Evolutionary conservation across 2,113 vertebrate species (phyloP).

Genomic region (Micronycteris hirsuta): DNA sequence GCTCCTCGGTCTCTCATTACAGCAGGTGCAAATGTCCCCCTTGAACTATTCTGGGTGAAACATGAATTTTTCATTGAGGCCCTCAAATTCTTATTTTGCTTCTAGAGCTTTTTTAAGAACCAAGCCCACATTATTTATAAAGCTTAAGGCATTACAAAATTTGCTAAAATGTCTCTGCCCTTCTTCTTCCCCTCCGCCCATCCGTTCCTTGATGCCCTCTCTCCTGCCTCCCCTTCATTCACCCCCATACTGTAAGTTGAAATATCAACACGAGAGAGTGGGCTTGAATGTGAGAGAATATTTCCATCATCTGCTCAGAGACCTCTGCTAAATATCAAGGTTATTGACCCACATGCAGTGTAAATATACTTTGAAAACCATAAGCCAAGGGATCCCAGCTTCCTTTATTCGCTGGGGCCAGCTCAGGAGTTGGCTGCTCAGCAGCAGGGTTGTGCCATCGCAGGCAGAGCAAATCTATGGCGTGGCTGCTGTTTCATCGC

Average conservation of each 20-base stretch:
- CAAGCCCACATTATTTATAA: background rate
- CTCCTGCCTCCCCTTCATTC: background rate
- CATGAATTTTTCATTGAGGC: constrained; percentile 53
- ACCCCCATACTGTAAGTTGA: constrained; percentile 16
- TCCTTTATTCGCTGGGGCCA: constrained; percentile 32
- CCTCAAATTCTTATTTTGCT: constrained; percentile 19
- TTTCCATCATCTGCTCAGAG: constrained; percentile 65
- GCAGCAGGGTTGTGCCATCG: background rate
- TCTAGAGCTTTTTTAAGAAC: constrained; percentile 17
- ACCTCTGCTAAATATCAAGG: constrained; percentile 64
- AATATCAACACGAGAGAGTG: constrained; percentile 49
- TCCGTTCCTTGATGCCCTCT: background rate
- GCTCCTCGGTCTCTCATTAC: background rate
- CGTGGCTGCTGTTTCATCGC: background rate
- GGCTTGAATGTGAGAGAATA: constrained; percentile 48
- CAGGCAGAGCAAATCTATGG: background rate
- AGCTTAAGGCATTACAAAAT: background rate
- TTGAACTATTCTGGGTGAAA: constrained; percentile 45
- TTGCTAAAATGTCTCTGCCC: background rate
- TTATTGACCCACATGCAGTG: constrained; percentile 53
- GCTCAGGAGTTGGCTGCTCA: background rate
- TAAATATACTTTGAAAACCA: constrained; percentile 72
- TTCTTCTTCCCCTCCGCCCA: background rate
- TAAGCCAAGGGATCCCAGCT: background rate
- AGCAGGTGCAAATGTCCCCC: background rate